Evolutionary conservation across 2,797 vertebrate species (phyloP), one percentile per base, ranked within the genome.

Genomic region (Australoheros facetus): DNA sequence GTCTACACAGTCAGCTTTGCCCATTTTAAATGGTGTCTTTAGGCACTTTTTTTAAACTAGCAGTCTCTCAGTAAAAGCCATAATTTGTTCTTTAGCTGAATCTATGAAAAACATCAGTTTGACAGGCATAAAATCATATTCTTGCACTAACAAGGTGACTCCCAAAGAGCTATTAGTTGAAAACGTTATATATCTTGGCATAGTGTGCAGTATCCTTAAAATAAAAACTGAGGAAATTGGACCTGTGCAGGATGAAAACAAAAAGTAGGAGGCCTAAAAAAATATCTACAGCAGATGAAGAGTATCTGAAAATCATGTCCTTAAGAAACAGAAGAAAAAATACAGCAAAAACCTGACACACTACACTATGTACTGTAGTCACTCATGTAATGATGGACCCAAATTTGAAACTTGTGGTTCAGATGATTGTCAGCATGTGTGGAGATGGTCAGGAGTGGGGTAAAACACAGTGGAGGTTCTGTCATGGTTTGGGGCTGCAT

Each of bases 31-130:
- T 11, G 14, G 21, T 16, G 7, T 42, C 39, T 62, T 37, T 60
- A n/a, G 37, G 37, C 37, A 39, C 34, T 10, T 8, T 34, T 9
- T 34, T 34, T 6, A 26, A 37, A 13, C 58, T 42, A 42, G 3
- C 3, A 26, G 14, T 0, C 21, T 45, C 4, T 23, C 0, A 1
- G 0, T 13, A 42, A 42, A 45, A 45, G 23, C 17, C 14, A 21
- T 21, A 42, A 6, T 17, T 48, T 48, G 16, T 48, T 48, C 45
- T 48, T 48, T 3, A 48, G 16, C 3, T 6, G 16, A 48, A 17
- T 48, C 37, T 45, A 45, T 45, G 8, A 45, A 64, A 0, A 45
- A 45, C 21, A 11, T 21, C 60, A 64, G 60, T 64, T 26, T 64
- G 60, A 64, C 37, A 45, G 17, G 60, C 60, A 0, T 64, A 64